phyloP scores from a whole-genome alignment of 2,113 vertebrate genomes.

The Mustela nigripes region DNA sequence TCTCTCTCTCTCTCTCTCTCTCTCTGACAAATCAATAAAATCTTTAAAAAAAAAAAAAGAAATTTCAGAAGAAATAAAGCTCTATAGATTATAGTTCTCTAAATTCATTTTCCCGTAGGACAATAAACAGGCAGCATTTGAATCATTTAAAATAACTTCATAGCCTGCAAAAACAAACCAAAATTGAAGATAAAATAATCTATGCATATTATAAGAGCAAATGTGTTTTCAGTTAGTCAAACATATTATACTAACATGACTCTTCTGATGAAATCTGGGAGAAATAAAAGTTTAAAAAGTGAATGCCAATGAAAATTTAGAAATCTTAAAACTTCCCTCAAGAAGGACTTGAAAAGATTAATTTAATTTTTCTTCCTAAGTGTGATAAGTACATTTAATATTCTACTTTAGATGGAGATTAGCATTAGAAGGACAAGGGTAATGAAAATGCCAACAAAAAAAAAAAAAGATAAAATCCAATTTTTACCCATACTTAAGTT shows the following conservation, averaged over 20 bases:
- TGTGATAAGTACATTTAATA: conserved; percentile 3
- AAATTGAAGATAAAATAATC: conserved; percentile 54
- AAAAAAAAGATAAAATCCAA: background rate
- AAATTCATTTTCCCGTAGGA: background rate
- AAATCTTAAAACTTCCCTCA: background rate
- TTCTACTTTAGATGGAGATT: background rate
- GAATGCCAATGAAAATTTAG: conserved; percentile 19
- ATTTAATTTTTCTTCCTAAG: conserved; percentile 45
- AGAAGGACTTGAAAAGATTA: conserved; percentile 27
- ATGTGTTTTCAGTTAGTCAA: conserved; percentile 53
- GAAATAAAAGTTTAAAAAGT: conserved; percentile 8
- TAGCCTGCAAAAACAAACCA: conserved; percentile 23
- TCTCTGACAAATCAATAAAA: too few species aligned
- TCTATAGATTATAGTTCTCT: background rate
- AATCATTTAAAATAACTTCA: conserved; percentile 46
- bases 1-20: too few species aligned
- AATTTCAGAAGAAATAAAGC: conserved; percentile 32
- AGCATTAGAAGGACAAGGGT: background rate
- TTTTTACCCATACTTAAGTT: background rate
- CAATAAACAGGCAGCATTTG: background rate
- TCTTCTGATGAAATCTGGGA: background rate
- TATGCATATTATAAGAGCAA: conserved; percentile 36
- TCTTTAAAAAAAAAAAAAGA: too few species aligned
- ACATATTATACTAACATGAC: background rate
- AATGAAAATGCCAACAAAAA: background rate